phyloP scores from a whole-genome alignment of 2,113 vertebrate genomes.

The Anas platyrhynchos region DNA sequence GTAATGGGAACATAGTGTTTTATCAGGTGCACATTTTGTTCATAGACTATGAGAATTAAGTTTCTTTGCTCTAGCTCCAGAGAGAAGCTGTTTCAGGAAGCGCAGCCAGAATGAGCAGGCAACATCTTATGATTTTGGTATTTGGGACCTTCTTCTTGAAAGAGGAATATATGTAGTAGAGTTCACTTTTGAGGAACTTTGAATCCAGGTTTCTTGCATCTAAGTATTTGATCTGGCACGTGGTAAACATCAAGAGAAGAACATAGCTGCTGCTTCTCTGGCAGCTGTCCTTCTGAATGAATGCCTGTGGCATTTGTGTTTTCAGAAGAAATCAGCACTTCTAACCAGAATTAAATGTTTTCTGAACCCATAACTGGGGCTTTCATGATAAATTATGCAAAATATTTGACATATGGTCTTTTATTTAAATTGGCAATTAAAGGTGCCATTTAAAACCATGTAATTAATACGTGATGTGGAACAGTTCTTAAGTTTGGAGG shows the following conservation, averaged over 20 bases:
- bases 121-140: neutral
- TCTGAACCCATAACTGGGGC: neutral
- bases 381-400: neutral
- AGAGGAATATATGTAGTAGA: neutral
- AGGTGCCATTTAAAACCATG: neutral
- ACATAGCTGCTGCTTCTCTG: constrained; percentile 1
- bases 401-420: constrained; percentile 12
- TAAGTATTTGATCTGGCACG: neutral
- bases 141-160: neutral
- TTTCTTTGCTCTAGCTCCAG: neutral
- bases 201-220: neutral
- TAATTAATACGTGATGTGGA: neutral
- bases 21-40: neutral
- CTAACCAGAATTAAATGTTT: neutral
- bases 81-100: neutral
- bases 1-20: neutral
- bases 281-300: constrained; percentile 40
- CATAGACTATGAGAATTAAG: neutral
- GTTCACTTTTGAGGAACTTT: neutral
- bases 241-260: constrained; percentile 1
- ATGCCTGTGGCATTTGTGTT: neutral
- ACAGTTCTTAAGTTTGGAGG: neutral
- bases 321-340: constrained; percentile 3
- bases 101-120: neutral
- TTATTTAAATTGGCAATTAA: neutral